A percentile compares a stretch with the other conserved stretches of the same genome.
Conservation (phyloP, 2,797 vertebrate genomes). For the Gorsachius magnificus region DNA sequence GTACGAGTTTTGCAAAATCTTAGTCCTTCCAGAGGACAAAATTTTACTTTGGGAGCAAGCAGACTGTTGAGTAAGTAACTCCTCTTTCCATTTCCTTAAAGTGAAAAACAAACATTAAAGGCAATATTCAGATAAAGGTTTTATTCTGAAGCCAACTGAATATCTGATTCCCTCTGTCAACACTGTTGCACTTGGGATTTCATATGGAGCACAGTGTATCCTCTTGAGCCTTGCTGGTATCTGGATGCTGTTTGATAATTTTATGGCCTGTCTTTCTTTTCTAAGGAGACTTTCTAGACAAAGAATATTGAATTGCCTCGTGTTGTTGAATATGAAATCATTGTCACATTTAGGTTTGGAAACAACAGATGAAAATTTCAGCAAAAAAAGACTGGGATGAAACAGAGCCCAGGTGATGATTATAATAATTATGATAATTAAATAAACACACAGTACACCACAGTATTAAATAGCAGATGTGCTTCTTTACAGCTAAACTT, state of each 20-base stretch:
- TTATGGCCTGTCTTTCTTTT: neutral
- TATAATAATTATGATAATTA: neutral
- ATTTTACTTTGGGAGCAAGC: neutral
- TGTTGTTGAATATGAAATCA: neutral
- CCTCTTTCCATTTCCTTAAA: neutral
- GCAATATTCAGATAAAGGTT: neutral
- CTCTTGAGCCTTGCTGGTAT: neutral
- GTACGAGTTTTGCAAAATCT: neutral
- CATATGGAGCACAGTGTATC: neutral
- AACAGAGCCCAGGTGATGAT: neutral
- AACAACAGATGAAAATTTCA: neutral
- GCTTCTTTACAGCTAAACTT: neutral
- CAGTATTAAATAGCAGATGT: neutral
- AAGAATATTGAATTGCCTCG: neutral
- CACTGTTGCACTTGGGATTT: neutral
- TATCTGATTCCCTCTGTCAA: neutral
- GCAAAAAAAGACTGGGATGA: neutral
- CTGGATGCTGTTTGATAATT: neutral
- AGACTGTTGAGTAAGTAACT: neutral
- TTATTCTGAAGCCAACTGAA: neutral
- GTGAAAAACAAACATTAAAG: neutral
- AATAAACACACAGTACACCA: neutral
- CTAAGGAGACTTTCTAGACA: neutral
- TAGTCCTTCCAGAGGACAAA: neutral
- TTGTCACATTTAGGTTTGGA: neutral